Conservation (phyloP, 2,797 vertebrate genomes). For the Molossus alvarezi region DNA sequence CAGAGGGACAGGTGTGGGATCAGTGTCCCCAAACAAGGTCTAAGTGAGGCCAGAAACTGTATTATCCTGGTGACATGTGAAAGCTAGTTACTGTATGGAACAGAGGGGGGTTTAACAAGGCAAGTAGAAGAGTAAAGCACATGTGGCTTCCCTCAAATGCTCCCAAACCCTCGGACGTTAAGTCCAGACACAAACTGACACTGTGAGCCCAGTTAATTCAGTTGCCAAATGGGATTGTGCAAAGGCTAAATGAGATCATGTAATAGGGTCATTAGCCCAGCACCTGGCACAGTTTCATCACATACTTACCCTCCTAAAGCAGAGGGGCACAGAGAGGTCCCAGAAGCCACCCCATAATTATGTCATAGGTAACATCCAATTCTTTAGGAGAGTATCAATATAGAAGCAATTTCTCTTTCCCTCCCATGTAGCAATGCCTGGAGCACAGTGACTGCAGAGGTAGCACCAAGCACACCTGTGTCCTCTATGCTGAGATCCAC, state of each 20-base stretch:
- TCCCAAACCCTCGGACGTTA: background rate
- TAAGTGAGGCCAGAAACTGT: background rate
- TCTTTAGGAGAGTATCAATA: background rate
- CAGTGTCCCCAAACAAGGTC: background rate
- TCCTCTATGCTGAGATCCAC: rapidly evolving
- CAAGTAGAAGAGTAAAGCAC: background rate
- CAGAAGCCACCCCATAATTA: background rate
- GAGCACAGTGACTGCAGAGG: background rate
- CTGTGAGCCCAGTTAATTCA: background rate
- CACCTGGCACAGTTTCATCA: background rate
- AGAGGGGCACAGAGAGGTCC: background rate
- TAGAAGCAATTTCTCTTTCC: background rate
- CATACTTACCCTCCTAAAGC: background rate
- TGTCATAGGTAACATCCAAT: background rate
- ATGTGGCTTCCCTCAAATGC: rapidly evolving
- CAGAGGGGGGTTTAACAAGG: background rate
- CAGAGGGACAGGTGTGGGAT: background rate
- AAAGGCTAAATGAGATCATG: background rate
- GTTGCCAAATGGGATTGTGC: background rate
- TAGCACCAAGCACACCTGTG: rapidly evolving
- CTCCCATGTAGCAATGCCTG: rapidly evolving
- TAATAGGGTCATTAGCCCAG: background rate
- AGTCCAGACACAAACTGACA: background rate
- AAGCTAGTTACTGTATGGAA: background rate
- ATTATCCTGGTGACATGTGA: background rate